phyloP scores from a whole-genome alignment of 2,797 vertebrate genomes.

The Hydrocynus forskahlii region DNA sequence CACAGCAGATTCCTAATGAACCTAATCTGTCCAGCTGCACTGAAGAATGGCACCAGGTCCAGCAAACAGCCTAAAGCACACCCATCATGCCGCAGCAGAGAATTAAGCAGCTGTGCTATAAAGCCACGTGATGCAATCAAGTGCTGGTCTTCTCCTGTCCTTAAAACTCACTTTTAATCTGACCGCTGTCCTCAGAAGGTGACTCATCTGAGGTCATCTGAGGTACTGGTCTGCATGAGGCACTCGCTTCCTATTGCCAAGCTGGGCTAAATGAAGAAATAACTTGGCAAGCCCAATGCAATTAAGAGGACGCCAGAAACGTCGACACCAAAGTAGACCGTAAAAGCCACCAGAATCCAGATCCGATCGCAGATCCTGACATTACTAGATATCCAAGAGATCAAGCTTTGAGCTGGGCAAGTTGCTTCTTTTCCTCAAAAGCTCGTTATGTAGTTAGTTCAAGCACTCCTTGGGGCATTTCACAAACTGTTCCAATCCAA shows the following conservation, averaged over 20 bases:
- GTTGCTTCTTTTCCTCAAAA: too few relatives aligned
- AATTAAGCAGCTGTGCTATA: not conserved
- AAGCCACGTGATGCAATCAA: not conserved
- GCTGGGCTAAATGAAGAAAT: constrained; percentile 29
- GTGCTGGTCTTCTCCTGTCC: not conserved
- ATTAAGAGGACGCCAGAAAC: not conserved
- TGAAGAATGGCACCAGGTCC: not conserved
- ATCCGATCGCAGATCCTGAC: not conserved
- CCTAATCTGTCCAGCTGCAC: constrained; percentile 7
- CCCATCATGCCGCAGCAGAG: not conserved
- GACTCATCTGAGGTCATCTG: constrained; percentile 1
- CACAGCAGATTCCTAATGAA: not conserved
- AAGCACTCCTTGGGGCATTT: not conserved
- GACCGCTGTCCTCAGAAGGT: not conserved
- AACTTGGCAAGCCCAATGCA: constrained; percentile 8
- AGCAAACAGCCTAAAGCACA: not conserved
- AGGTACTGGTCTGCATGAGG: not conserved
- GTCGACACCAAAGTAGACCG: not conserved
- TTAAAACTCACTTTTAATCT: not conserved
- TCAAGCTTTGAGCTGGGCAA: not conserved
- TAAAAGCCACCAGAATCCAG: not conserved
- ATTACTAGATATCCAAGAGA: not conserved
- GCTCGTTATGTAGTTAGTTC: not conserved
- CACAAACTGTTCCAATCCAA: not conserved
- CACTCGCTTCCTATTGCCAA: constrained; percentile 10